Evolutionary conservation across 2,888 invertebrate genomes (phyloP), one percentile per base, ranked within the genome.

Genomic region (Carpatolechia fugitivella): DNA sequence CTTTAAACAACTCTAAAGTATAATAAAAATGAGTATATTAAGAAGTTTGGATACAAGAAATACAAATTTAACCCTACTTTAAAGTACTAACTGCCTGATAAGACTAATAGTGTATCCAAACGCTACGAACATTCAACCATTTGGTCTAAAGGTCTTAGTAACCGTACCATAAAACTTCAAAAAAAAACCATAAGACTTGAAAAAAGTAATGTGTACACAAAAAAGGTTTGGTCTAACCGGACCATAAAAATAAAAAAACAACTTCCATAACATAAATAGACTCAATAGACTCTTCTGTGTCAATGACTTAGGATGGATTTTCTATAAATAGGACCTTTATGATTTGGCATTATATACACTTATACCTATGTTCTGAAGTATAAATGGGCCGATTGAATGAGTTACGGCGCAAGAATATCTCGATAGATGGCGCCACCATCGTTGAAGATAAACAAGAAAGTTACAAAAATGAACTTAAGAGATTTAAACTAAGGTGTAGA

Each of bases 291-390:
- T n/a, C n/a, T n/a, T n/a, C 20, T 49, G 33, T 49, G 11, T 11
- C 16, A 5, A 49, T 38, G 11, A 13, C 38, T 50, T 8, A 29
- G 13, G 14, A 38, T 38, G 38, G 36, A 38, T 14, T 11, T 38
- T 50, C 24, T 38, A 36, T 24, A 8, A 1, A 14, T 10, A n/a
- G 14, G 13, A 13, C 11, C 38, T 24, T 24, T 20, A 20, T 50
- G 11, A 48, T 56, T 56, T 53, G 41, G 47, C 40, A 56, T 50
- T 44, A 49, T 53, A 51, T 50, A 46, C 36, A 51, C 51, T 48
- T 56, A 51, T 29, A 52, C 46, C 31, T 29, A 52, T 47, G 52
- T 56, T 52, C 56, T 41, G 41, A 52, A 51, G 38, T 40, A 51
- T 41, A 52, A 18, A 40, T 52, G 52, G 41, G 31, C 52, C 48